These are phyloP conservation scores for Pachyuromys duprasi DNA, from an alignment of 2,797 vertebrate genomes.

Conservation along the genomic window DNA sequence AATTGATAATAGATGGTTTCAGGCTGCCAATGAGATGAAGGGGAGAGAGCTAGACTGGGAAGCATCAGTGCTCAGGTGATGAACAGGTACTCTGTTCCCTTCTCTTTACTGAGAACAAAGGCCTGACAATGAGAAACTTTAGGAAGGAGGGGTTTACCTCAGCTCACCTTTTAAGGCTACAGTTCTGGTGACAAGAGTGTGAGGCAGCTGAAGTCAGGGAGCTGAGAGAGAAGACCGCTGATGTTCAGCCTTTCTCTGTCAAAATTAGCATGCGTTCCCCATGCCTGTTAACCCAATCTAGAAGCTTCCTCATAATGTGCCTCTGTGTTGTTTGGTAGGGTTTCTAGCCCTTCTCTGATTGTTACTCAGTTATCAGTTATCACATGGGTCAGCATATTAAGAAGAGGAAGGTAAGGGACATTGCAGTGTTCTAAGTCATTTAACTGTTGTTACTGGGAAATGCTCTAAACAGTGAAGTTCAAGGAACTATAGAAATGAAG, in stretches of 20 bases:
- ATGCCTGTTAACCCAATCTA: not conserved
- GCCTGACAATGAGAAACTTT: not conserved
- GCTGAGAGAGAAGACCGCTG: not conserved
- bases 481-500: not conserved
- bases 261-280: no score
- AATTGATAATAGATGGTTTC: not conserved
- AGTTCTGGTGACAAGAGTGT: not conserved
- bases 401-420: not conserved
- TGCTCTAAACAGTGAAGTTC: not conserved
- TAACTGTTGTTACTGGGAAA: not conserved
- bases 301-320: not conserved
- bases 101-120: not conserved
- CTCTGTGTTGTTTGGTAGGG: not conserved
- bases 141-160: not conserved
- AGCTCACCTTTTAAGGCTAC: not conserved
- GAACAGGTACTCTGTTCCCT: not conserved
- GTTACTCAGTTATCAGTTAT: not conserved
- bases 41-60: not conserved
- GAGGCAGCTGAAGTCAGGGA: not conserved
- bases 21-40: not conserved
- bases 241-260: not conserved
- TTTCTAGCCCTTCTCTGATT: not conserved
- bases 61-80: not conserved
- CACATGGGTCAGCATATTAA: accelerated
- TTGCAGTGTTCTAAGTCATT: not conserved